Evolutionary conservation across 2,797 vertebrate species (phyloP), one percentile per base, ranked within the genome.

Genomic region (Tiaroga cobitis): DNA sequence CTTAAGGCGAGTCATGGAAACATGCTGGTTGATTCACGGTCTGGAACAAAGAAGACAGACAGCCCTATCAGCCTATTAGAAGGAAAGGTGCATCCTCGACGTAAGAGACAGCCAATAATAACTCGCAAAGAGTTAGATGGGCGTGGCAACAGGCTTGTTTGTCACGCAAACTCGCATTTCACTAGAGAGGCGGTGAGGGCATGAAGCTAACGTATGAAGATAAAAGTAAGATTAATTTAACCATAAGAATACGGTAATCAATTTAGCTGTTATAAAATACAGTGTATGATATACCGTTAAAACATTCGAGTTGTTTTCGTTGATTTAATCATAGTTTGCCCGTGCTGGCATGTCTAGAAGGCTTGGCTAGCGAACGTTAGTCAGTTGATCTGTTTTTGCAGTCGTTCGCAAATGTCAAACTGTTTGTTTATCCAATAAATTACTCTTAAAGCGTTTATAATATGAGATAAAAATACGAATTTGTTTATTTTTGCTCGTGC

Each of bases 341-440:
- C 10, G 46, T 43, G 39, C 34, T 46, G 46, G 67, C 18, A 13
- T 79, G 41, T 18, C 39, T 5, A 70, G 29, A 39, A 19, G 56
- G 24, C 13, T 63, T 32, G 51, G 67, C 67, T 85, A 82, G 68
- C 54, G 70, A 68, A 41, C 8, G 69, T n/a, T 43, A 39, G 29
- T 54, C 63, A 16, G 77, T 56, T 84, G 56, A 56, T 61, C 39
- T 37, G 83, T 51, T 77, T 73, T 19, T 16, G 72, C 73, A 65
- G 26, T 82, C 29, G 56, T 32, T 41, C 21, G 88, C 56, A 75
- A 80, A 90, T 82, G 78, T 84, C 83, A 87, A 65, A 70, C 8
- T 80, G 76, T 59, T 39, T 29, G 41, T 65, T 49, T 73, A 32
- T 41, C 15, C 3, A 68, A 3, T 7, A 8, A 7, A 19, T 34